Percentiles rank a stretch among this genome's conserved stretches.
Evolutionary conservation across 2,888 invertebrate genomes (phyloP).

Genomic region (Exocentrus adspersus): DNA sequence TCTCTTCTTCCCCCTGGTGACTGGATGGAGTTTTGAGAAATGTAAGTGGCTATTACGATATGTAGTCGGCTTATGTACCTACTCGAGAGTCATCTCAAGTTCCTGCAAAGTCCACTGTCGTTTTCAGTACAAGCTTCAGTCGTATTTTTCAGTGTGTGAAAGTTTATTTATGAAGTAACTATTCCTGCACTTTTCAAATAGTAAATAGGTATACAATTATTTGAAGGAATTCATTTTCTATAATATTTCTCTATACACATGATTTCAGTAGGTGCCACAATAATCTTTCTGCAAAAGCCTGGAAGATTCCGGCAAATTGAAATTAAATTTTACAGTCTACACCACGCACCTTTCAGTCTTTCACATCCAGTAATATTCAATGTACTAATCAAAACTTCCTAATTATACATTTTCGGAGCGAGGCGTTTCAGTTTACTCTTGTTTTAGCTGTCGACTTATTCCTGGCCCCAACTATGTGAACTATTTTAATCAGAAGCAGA

Average conservation of each 20-base stretch:
- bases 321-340: neutral
- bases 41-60: neutral
- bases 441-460: conserved; percentile 37
- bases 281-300: too few species aligned
- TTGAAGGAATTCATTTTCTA: too few species aligned
- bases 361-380: conserved; percentile 38
- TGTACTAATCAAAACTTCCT: conserved; percentile 44
- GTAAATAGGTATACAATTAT: too few species aligned
- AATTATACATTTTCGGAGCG: conserved; percentile 41
- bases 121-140: neutral
- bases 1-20: neutral
- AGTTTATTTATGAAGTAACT: too few species aligned
- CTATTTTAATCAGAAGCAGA: conserved; percentile 8
- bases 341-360: conserved; percentile 12
- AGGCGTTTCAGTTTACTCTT: conserved; percentile 34
- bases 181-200: too few species aligned
- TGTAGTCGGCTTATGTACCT: too few species aligned
- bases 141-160: neutral
- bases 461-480: conserved; percentile 10
- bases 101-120: neutral
- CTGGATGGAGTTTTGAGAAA: neutral
- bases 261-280: too few species aligned
- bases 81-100: neutral
- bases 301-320: neutral
- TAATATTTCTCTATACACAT: too few species aligned